Percentiles rank a stretch among this genome's conserved stretches.
Evolutionary conservation across 2,888 invertebrate genomes (phyloP).

Genomic region (Automeris io): DNA sequence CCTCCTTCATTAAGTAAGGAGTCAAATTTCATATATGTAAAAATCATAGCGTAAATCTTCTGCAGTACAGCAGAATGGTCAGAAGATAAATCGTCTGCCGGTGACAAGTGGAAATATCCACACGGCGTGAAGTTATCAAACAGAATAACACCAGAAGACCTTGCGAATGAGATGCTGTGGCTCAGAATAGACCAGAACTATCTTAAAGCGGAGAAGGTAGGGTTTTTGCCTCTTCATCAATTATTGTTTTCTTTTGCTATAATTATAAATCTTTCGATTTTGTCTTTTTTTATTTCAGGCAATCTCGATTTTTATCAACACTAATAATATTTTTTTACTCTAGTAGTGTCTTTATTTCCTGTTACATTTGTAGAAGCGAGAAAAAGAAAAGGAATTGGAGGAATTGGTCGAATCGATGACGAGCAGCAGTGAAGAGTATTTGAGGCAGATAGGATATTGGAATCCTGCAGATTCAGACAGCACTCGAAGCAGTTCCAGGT

Average conservation of each 20-base stretch:
- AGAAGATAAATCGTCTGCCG: constrained; percentile 46
- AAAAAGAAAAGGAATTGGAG: constrained; percentile 35
- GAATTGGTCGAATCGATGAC: constrained; percentile 61
- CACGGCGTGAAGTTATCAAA: constrained; percentile 50
- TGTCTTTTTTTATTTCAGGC: background rate
- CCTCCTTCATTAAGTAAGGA: too few species aligned
- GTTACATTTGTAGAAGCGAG: constrained; percentile 30
- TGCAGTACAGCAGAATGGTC: constrained; percentile 39
- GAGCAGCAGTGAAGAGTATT: constrained; percentile 62
- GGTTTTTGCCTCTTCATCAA: background rate
- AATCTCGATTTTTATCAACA: too few species aligned
- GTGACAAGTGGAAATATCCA: constrained; percentile 52
- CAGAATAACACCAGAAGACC: constrained; percentile 66
- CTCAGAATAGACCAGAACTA: constrained; percentile 65
- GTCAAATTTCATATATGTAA: too few species aligned
- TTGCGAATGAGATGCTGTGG: constrained; percentile 69
- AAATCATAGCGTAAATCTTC: too few species aligned
- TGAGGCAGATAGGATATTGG: constrained; percentile 56
- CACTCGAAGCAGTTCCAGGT: constrained; percentile 50
- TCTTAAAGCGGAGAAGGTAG: constrained; percentile 53
- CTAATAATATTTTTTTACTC: too few species aligned
- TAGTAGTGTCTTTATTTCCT: too few species aligned
- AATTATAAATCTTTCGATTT: background rate
- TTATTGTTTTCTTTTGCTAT: background rate
- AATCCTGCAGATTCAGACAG: constrained; percentile 48